Evolutionary conservation across 2,888 invertebrate species (phyloP).

Genomic region (Pyrocoelia pectoralis): DNA sequence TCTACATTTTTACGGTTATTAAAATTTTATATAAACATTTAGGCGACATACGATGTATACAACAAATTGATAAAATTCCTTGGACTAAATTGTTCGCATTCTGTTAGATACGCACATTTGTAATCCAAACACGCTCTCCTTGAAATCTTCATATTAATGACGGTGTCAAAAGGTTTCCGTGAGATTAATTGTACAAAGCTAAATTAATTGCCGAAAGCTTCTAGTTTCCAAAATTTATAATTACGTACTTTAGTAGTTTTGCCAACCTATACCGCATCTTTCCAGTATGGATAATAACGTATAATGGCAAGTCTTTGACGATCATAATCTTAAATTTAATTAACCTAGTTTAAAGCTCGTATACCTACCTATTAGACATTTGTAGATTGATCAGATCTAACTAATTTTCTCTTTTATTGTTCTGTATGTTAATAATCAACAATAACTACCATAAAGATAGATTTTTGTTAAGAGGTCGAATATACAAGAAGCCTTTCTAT

Average conservation of each 20-base stretch:
- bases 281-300: neutral
- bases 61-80: no score
- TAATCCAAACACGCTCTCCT: no score
- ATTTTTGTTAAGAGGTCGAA: slow-evolving; percentile 25
- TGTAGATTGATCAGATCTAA: slow-evolving; percentile 15
- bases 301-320: neutral
- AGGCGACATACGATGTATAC: no score
- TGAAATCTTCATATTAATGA: no score
- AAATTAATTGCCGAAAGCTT: slow-evolving; percentile 1
- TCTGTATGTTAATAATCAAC: slow-evolving; percentile 20
- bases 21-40: no score
- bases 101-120: no score
- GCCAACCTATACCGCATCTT: no score
- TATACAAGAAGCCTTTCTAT: slow-evolving; percentile 24
- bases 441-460: slow-evolving; percentile 13
- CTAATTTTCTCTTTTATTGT: slow-evolving; percentile 24
- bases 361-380: slow-evolving; percentile 15
- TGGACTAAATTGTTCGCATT: no score
- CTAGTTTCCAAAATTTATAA: neutral
- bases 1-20: no score
- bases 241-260: neutral
- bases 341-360: slow-evolving; percentile 6
- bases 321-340: slow-evolving; percentile 26
- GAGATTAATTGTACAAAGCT: no score
- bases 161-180: no score